A percentile compares a stretch with the other conserved stretches of the same genome.
Conservation (phyloP, 2,113 vertebrate species). For the Sardina pilchardus region DNA sequence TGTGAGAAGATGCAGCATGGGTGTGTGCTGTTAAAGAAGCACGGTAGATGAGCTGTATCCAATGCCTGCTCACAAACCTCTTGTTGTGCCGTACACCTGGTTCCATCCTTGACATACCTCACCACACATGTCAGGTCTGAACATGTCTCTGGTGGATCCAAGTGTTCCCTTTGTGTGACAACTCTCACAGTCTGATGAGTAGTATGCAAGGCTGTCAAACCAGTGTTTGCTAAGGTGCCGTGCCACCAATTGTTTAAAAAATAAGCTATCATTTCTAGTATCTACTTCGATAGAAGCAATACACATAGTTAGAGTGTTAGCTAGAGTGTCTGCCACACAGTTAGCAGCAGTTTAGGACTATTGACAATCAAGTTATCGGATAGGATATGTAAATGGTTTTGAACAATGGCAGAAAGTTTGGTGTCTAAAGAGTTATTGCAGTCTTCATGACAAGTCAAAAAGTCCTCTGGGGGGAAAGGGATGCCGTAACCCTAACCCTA, state of each 20-base stretch:
- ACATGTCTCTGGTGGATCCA: slow-evolving; percentile 35
- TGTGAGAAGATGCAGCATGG: not conserved
- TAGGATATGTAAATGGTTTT: not conserved
- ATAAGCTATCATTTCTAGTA: not conserved
- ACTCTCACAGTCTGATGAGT: not conserved
- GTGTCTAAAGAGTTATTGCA: not conserved
- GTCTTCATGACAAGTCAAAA: not conserved
- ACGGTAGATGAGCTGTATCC: not conserved
- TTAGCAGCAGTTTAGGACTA: not conserved
- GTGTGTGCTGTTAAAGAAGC: not conserved
- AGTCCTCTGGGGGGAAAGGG: not conserved
- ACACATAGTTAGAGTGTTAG: not conserved
- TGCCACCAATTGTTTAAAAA: not conserved
- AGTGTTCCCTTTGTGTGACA: slow-evolving; percentile 7
- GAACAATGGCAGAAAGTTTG: not conserved
- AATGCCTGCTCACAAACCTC: not conserved
- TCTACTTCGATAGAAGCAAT: not conserved
- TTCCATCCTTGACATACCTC: slow-evolving; percentile 42
- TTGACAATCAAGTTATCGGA: not conserved
- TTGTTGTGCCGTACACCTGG: not conserved
- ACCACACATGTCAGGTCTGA: slow-evolving; percentile 42
- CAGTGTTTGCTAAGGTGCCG: not conserved
- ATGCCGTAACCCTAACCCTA: too few relatives aligned
- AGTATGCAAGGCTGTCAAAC: not conserved
- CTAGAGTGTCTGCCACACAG: not conserved